phyloP scores from a whole-genome alignment of 2,888 invertebrate genomes.

The Aporophyla nigra region DNA sequence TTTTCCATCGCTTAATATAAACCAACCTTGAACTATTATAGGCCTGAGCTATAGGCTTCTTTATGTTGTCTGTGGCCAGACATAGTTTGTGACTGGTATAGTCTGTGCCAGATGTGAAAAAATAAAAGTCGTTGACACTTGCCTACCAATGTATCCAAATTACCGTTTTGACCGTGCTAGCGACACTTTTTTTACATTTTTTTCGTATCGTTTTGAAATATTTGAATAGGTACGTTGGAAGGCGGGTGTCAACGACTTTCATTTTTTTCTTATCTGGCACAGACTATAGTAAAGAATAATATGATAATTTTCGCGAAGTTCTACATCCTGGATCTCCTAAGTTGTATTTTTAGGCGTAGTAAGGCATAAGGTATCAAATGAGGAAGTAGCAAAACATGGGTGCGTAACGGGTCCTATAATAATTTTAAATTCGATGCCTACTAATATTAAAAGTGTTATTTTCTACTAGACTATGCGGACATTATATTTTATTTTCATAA shows the following conservation, averaged over 20 bases:
- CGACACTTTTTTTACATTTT: too few species aligned
- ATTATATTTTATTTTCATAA: neutral
- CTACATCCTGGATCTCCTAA: neutral
- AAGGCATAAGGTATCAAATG: neutral
- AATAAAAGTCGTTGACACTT: too few species aligned
- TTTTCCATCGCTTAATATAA: neutral
- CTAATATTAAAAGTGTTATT: neutral
- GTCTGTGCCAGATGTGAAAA: too few species aligned
- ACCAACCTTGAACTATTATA: slow-evolving; percentile 6
- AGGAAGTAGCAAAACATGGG: neutral
- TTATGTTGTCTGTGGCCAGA: neutral
- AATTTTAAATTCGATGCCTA: neutral
- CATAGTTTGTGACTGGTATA: neutral
- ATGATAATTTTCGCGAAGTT: neutral
- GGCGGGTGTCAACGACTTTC: too few species aligned
- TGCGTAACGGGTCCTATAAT: neutral
- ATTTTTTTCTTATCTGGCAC: too few species aligned
- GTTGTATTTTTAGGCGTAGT: neutral
- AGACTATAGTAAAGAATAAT: neutral
- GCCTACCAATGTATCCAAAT: too few species aligned
- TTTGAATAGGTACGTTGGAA: too few species aligned
- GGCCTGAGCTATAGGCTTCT: neutral
- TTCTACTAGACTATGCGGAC: neutral
- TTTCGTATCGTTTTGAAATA: too few species aligned
- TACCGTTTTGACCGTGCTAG: too few species aligned